Base-by-base conservation (phyloP, 2,113 vertebrate genomes). In the Epinephelus fuscoguttatus region DNA sequence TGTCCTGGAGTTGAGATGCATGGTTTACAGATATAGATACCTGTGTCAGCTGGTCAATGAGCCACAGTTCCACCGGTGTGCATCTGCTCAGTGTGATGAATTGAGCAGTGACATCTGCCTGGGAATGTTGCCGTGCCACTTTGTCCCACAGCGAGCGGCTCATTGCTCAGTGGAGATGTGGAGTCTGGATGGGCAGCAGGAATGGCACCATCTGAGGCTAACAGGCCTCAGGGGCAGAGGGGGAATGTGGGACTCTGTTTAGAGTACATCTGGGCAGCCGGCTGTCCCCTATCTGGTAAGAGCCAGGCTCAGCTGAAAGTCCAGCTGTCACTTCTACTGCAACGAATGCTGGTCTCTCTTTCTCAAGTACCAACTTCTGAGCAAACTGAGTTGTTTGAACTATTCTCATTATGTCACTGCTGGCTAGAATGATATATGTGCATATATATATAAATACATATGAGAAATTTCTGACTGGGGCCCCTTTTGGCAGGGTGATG, bases 281-380 rank as follows among this genome's bases (percentile, higher is more conserved):
- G 89, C 88, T 85, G 87, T 81, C 75, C 84, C 73, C 81, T 62
- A 7, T 88, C 52, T 63, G 70, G 53, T 9, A 50, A 83, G 75
- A 75, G 88, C 83, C 84, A 79, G 67, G 74, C 80, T 90, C 88
- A 87, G 89, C 89, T 82, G 62, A 85, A 89, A 80, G 75, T 87
- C 80, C 91, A 88, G 89, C 90, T 93, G 92, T 87, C 88, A 59
- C 64, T 55, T 55, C 55, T 66, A 67, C 78, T 73, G 70, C 57
- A 14, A 25, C 0, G 4, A 80, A 66, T 53, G 33, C 40, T 70
- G 3, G n/a, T n/a, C 66, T 81, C 57, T 63, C 10, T 45, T 52
- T 10, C 10, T 63, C 25, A 53, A 70, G 50, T 57, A 60, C 15
- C 62, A 53, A 78, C 67, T 87, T 80, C 56, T 66, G 25, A 42